Percentiles rank a stretch among this genome's conserved stretches.
Conservation (phyloP, 2,113 vertebrate species). For the Halcyon senegalensis region DNA sequence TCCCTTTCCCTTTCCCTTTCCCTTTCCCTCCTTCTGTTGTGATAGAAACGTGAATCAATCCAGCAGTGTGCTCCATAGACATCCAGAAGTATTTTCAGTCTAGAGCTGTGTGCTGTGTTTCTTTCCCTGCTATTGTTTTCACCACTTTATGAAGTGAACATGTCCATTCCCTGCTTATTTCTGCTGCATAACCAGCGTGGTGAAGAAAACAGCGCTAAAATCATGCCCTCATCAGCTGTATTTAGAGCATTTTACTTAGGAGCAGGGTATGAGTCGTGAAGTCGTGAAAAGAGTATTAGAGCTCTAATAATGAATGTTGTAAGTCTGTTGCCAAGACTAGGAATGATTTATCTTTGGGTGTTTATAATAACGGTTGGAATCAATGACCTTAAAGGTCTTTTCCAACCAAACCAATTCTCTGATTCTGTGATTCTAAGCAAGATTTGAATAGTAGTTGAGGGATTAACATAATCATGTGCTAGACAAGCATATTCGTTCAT, state of each 20-base stretch:
- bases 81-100: background rate
- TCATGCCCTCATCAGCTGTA: background rate
- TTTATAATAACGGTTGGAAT: background rate
- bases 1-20: no score
- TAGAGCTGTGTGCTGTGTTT: background rate
- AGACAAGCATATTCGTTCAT: background rate
- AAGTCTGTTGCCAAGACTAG: slow-evolving; percentile 31
- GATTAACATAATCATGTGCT: background rate
- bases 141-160: background rate
- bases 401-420: background rate
- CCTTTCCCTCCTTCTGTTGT: background rate
- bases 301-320: slow-evolving; percentile 34
- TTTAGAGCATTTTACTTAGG: slow-evolving; percentile 36
- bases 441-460: background rate
- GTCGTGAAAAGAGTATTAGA: background rate
- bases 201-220: background rate
- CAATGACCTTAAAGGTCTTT: background rate
- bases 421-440: background rate
- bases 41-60: background rate
- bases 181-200: background rate
- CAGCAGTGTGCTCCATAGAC: background rate
- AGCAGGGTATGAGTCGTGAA: slow-evolving; percentile 32
- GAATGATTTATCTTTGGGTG: background rate
- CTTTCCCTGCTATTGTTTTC: background rate
- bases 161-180: background rate